These are phyloP conservation scores for Aphaenogaster rudis DNA, from an alignment of 1,140 invertebrate species.

Conservation along the genomic window DNA sequence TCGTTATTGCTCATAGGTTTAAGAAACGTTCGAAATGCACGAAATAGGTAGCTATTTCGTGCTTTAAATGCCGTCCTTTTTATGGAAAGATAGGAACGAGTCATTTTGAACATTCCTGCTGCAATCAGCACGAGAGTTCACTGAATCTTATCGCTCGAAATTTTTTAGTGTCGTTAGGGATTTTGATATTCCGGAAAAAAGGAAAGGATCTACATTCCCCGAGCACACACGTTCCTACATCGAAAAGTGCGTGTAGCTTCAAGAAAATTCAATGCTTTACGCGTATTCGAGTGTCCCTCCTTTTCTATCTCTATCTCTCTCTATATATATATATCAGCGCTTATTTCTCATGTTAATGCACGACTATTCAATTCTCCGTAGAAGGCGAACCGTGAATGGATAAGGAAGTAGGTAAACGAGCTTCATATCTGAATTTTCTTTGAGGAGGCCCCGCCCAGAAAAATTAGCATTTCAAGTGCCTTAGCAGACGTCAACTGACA, in stretches of 20 bases:
- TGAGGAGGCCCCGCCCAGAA: conserved; percentile 68
- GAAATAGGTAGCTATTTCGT: conserved; percentile 18
- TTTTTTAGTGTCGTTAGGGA: conserved; percentile 10
- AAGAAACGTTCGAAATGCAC: conserved; percentile 24
- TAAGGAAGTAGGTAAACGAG: conserved; percentile 70
- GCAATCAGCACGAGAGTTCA: conserved; percentile 22
- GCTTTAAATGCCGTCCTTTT: conserved; percentile 51
- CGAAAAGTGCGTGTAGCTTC: conserved; percentile 33
- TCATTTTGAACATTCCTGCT: conserved; percentile 42
- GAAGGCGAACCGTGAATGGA: conserved; percentile 67
- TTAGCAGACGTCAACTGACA: conserved; percentile 77
- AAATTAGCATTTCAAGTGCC: conserved; percentile 84
- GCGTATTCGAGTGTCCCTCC: conserved; percentile 35
- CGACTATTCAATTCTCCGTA: conserved; percentile 67
- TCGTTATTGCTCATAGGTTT: conserved; percentile 42
- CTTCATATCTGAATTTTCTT: conserved; percentile 72
- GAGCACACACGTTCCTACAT: conserved; percentile 65
- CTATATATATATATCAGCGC: conserved; percentile 51
- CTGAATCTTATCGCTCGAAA: neutral
- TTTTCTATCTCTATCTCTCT: neutral
- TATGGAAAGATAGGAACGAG: conserved; percentile 16
- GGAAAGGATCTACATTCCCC: conserved; percentile 61
- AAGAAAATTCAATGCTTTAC: conserved; percentile 51
- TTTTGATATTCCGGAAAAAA: conserved; percentile 51
- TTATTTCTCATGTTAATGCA: conserved; percentile 72